Evolutionary conservation across 92 coral and sea anemone genomes (phyloP).

Genomic region (Heliopora coerulea): DNA sequence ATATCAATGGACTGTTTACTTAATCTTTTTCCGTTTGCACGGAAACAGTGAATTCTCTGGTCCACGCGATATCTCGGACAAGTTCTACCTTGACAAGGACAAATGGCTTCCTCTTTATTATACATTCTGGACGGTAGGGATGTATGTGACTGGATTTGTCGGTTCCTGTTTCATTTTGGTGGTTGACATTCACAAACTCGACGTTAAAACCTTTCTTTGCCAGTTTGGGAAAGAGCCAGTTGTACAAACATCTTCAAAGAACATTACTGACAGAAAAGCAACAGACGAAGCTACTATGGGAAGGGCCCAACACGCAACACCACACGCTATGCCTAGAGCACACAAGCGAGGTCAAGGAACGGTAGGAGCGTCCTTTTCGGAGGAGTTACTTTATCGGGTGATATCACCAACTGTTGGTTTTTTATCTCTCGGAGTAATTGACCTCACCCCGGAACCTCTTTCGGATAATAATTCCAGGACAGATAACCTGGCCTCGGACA

Average conservation of each 20-base stretch:
- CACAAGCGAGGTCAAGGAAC: slow-evolving; percentile 51
- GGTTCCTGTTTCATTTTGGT: slow-evolving; percentile 77
- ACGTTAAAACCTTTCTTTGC: slow-evolving; percentile 76
- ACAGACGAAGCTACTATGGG: too few species aligned
- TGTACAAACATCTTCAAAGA: too few species aligned
- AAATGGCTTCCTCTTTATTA: slow-evolving; percentile 70
- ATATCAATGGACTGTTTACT: slow-evolving; percentile 81
- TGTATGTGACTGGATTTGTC: slow-evolving; percentile 78
- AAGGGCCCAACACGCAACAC: too few species aligned
- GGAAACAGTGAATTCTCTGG: slow-evolving; percentile 65
- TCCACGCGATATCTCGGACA: slow-evolving; percentile 19
- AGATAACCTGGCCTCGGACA: slow-evolving; percentile 17
- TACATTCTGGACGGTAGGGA: slow-evolving; percentile 74
- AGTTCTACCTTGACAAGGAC: slow-evolving; percentile 35
- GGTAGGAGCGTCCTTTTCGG: not conserved
- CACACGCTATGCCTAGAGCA: too few species aligned
- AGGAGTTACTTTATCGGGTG: slow-evolving; percentile 13
- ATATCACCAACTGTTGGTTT: slow-evolving; percentile 53
- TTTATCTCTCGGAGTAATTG: slow-evolving; percentile 68
- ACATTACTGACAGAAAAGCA: too few species aligned
- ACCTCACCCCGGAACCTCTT: slow-evolving; percentile 63
- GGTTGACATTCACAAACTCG: slow-evolving; percentile 72
- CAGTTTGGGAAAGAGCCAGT: slow-evolving; percentile 83
- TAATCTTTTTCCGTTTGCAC: slow-evolving; percentile 43
- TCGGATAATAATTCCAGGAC: slow-evolving; percentile 16